These are phyloP conservation scores for Avahi laniger DNA, from an alignment of 2,797 vertebrate species.

Conservation along the genomic window DNA sequence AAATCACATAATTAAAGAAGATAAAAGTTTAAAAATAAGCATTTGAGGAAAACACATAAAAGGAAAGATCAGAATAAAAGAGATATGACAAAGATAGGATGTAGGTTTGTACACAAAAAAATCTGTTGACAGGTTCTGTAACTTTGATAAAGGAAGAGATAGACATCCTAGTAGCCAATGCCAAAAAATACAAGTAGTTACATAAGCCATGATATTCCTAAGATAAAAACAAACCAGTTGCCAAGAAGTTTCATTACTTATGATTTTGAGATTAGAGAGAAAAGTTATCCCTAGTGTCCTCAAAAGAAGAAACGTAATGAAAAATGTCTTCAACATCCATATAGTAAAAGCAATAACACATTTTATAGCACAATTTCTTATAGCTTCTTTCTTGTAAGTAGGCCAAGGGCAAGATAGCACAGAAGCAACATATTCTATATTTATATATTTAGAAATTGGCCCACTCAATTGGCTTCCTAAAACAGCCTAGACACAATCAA, in stretches of 20 bases:
- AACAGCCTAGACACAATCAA: slow-evolving; percentile 31
- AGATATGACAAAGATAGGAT: neutral
- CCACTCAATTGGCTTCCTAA: slow-evolving; percentile 35
- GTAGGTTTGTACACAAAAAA: neutral
- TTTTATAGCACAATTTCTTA: slow-evolving; percentile 45
- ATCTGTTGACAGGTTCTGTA: neutral
- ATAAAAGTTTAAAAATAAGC: slow-evolving; percentile 31
- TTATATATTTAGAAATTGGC: slow-evolving; percentile 53
- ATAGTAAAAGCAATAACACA: neutral
- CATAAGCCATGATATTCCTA: neutral
- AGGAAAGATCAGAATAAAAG: slow-evolving; percentile 25
- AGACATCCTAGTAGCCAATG: neutral
- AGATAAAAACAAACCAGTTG: slow-evolving; percentile 42
- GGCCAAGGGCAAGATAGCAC: slow-evolving; percentile 7
- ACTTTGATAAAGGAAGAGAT: slow-evolving; percentile 27
- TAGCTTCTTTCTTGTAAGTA: slow-evolving; percentile 29
- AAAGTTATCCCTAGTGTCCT: slow-evolving; percentile 23
- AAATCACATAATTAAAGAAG: slow-evolving; percentile 28
- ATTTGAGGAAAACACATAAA: slow-evolving; percentile 50
- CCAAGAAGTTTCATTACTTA: slow-evolving; percentile 10
- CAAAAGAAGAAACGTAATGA: slow-evolving; percentile 45
- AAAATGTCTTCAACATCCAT: neutral
- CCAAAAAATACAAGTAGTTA: slow-evolving; percentile 37
- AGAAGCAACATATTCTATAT: neutral
- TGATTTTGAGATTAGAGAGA: slow-evolving; percentile 30